phyloP scores from a whole-genome alignment of 2,797 vertebrate genomes.

The Macrochelys suwanniensis region DNA sequence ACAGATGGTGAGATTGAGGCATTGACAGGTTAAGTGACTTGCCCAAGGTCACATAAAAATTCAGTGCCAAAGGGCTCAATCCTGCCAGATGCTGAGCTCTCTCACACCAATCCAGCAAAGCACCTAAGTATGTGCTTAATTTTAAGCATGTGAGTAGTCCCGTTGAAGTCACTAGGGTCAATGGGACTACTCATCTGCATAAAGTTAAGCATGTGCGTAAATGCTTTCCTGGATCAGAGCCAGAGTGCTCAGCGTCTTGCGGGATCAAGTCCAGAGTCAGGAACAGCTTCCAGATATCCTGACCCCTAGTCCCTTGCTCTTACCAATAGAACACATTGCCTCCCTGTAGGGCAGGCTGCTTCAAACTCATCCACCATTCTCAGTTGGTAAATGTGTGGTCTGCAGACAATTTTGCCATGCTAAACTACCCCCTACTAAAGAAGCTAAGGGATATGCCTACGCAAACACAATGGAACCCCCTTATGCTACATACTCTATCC shows the following conservation, averaged over 20 bases:
- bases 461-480: neutral
- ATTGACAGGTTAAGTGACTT: neutral
- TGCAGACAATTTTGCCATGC: neutral
- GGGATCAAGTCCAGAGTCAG: neutral
- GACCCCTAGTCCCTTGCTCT: neutral
- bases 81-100: neutral
- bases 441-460: neutral
- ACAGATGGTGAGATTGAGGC: rapidly evolving
- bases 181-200: neutral
- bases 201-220: neutral
- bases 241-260: neutral
- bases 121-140: neutral
- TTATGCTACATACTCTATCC: neutral
- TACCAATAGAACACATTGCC: neutral
- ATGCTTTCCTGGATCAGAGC: neutral
- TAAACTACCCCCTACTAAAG: neutral
- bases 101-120: neutral
- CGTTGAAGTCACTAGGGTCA: neutral
- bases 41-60: neutral
- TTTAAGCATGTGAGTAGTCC: neutral
- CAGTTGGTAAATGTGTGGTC: neutral
- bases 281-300: neutral
- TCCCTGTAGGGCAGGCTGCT: neutral
- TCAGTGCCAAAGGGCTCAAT: neutral
- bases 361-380: neutral